A percentile compares a stretch with the other conserved stretches of the same genome.
Conservation (phyloP, 2,113 vertebrate species). For the Globicephala melas region DNA sequence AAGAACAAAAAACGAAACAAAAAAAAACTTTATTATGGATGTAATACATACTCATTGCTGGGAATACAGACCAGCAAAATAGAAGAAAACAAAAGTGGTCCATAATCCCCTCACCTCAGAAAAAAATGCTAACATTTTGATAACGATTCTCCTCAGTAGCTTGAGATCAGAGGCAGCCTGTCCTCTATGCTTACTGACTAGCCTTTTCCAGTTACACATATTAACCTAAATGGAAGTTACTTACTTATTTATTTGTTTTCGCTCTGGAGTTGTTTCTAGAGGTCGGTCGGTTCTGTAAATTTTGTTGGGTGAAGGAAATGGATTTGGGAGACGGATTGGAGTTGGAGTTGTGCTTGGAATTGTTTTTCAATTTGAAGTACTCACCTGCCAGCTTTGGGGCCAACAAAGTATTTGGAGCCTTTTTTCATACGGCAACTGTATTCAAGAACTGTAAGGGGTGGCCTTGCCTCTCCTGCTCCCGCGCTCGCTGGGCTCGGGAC, state of each 20-base stretch:
- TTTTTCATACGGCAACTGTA: neutral
- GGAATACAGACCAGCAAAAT: neutral
- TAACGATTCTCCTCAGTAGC: neutral
- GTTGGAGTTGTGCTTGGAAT: neutral
- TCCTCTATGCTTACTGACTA: neutral
- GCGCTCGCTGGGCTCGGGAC: neutral
- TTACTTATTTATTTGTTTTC: neutral
- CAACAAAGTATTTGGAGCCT: neutral
- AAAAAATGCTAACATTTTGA: neutral
- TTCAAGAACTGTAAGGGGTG: neutral
- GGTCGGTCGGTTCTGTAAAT: neutral
- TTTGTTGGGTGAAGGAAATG: neutral
- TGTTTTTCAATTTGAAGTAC: neutral
- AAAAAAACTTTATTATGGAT: neutral
- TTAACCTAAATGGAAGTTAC: neutral
- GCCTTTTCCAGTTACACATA: neutral
- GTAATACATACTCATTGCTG: neutral
- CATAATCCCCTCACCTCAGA: neutral
- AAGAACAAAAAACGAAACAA: neutral
- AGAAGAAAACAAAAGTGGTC: neutral
- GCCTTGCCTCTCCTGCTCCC: neutral
- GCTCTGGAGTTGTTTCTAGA: neutral
- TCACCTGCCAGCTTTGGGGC: neutral
- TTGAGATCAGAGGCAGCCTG: neutral
- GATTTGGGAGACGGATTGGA: neutral